Evolutionary conservation across 2,888 invertebrate species (phyloP), one percentile per base, ranked within the genome.

Genomic region (Panzeria rudis): DNA sequence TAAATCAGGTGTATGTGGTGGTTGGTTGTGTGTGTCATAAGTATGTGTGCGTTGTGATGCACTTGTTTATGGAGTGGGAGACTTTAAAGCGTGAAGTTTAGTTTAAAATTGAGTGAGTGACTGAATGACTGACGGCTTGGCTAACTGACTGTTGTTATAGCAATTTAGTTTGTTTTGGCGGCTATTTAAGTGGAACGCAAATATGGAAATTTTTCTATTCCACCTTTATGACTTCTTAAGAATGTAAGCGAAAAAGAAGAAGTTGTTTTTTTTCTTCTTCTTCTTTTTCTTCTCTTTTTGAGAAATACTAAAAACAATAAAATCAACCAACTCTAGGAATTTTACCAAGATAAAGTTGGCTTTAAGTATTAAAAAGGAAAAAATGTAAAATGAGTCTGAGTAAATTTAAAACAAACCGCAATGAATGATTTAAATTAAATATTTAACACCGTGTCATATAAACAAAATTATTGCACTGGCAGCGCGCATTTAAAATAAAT

Each of bases 171-270:
- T 82, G 78, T 85, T 81, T 78, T 82, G 84, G 77, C 84, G 85
- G 85, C 85, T 85, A 82, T 82, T 85, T 82, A 85, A 85, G 85
- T 85, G 85, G 85, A 85, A 85, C 85, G 85, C 85, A 85, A 85
- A 85, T 76, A 85, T 82, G 85, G 78, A 85, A 71, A 85, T 82
- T 85, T 73, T 80, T 75, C 82, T 85, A 82, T 85, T 82, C 75
- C 69, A 85, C 72, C 85, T 85, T 85, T 85, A 85, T 82, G 85
- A 85, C 85, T 82, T 85, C 85, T 85, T 78, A 85, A 85, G 85
- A 85, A 85, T 82, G 78, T 61, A 56, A 75, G 71, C 68, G 64
- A 50, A 47, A 62, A 73, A 25, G n/a, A 38, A 59, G 11, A 13
- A 11, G 9, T 11, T 11, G 5, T 11, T 50, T 32, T 47, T 13